phyloP scores from a whole-genome alignment of 2,113 vertebrate species.

The Hirundichthys speculiger region DNA sequence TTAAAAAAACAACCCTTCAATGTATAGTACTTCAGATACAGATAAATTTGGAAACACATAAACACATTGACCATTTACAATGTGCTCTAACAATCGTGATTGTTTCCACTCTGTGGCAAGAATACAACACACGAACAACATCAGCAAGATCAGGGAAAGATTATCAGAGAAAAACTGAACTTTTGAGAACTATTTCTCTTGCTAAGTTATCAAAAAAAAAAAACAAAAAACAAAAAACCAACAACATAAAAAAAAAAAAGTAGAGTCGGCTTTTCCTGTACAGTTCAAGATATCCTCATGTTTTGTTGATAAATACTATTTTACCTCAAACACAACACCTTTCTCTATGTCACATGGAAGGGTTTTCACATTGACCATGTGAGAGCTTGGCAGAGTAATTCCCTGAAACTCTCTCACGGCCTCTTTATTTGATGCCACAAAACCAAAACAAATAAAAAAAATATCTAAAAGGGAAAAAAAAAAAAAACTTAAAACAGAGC shows the following conservation, averaged over 20 bases:
- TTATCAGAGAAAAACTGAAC: neutral
- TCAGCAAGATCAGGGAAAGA: neutral
- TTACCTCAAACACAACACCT: too few relatives aligned
- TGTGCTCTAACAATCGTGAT: slow-evolving; percentile 38
- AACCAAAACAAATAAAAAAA: slow-evolving; percentile 38
- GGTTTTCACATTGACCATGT: too few relatives aligned
- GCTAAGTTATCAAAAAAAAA: too few relatives aligned
- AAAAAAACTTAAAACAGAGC: slow-evolving; percentile 15
- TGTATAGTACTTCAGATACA: neutral
- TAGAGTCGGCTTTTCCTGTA: too few relatives aligned
- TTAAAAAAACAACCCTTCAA: neutral
- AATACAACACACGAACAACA: slow-evolving; percentile 10
- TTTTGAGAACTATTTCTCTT: too few relatives aligned
- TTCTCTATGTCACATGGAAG: too few relatives aligned
- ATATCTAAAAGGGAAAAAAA: slow-evolving; percentile 2
- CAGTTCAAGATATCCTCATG: too few relatives aligned
- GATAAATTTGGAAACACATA: neutral
- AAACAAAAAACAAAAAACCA: neutral
- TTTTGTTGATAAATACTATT: too few relatives aligned
- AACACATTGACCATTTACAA: slow-evolving; percentile 2
- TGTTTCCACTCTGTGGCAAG: slow-evolving; percentile 1
- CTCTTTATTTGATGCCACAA: slow-evolving; percentile 38
- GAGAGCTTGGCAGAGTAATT: slow-evolving; percentile 22
- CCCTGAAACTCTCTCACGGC: slow-evolving; percentile 41
- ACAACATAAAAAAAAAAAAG: too few relatives aligned